Evolutionary conservation across 2,888 invertebrate genomes (phyloP).

Genomic region (Nephrocerus scutellatus): DNA sequence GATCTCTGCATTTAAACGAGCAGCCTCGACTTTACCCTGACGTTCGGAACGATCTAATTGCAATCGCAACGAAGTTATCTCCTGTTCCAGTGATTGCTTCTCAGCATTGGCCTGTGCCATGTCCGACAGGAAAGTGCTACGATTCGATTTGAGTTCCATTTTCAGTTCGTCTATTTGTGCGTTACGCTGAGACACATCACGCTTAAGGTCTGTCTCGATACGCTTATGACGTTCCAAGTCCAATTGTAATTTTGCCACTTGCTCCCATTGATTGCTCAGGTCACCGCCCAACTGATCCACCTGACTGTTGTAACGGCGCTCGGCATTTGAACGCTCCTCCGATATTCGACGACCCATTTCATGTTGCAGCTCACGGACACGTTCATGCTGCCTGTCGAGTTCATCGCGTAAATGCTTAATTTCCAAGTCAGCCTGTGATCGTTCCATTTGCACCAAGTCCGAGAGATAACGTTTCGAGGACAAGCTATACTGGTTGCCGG

Average conservation of each 20-base stretch:
- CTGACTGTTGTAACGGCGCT: constrained; percentile 65
- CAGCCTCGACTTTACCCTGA: constrained; percentile 68
- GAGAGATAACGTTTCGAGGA: constrained; percentile 61
- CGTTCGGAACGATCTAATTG: constrained; percentile 66
- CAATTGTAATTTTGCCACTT: constrained; percentile 66
- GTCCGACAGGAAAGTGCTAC: constrained; percentile 63
- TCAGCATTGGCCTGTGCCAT: constrained; percentile 68
- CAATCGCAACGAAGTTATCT: constrained; percentile 63
- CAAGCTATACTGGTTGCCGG: constrained; percentile 32
- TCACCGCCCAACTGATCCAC: constrained; percentile 75
- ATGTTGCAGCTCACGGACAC: constrained; percentile 66
- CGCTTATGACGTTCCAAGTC: constrained; percentile 74
- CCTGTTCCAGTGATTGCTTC: constrained; percentile 72
- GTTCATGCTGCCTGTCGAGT: constrained; percentile 66
- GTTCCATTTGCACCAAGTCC: constrained; percentile 70
- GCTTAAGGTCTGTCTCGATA: constrained; percentile 65
- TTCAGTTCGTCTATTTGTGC: constrained; percentile 70
- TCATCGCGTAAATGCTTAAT: constrained; percentile 70
- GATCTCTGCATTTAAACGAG: constrained; percentile 68
- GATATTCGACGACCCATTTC: constrained; percentile 66
- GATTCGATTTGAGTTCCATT: constrained; percentile 71
- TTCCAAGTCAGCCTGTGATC: constrained; percentile 68
- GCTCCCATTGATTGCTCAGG: constrained; percentile 72
- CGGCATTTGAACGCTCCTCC: constrained; percentile 65
- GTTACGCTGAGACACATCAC: constrained; percentile 70